Base-by-base conservation (phyloP, 1,140 invertebrate genomes). In the Drosophila ercepeae region DNA sequence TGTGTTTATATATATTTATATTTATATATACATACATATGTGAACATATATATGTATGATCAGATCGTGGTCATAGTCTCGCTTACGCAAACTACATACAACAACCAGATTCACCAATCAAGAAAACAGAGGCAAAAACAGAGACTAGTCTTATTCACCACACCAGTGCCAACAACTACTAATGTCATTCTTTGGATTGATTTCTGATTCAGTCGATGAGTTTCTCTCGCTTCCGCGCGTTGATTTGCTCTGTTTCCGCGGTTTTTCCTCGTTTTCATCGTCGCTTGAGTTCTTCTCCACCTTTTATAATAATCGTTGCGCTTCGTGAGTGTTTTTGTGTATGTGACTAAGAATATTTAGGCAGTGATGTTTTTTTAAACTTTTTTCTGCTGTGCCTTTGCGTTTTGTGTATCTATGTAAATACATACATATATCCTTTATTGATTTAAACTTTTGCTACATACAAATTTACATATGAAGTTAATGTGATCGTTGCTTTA, bases 151-250 rank as follows among this genome's bases (percentile, higher is more conserved):
- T 14, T 39, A 39, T 39, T 39, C 36, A 39, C 39, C 39, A 42
- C 39, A 42, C 39, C 39, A 42, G 8, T 4, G 39, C 39, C 14
- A 42, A 9, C 39, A 42, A 42, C 39, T 16, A 42, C 36, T 57
- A 18, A 54, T 59, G 64, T 72, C 72, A 70, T 82, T 83, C 69
- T 84, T 75, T 77, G 76, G 75, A 77, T 79, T 75, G 76, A 90
- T 84, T 83, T 75, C 48, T 52, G 81, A 86, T 79, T 89, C 89
- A 90, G 83, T 90, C 89, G 84, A 83, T 84, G 79, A 90, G 84
- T 86, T 90, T 90, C 89, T 90, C 89, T 90, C 79, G 89, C 74
- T 90, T 90, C 83, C 84, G 89, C 89, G 89, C 89, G 89, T 90
- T 90, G 81, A 79, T 86, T 84, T 79, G 81, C 79, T 86, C 65